Percentiles rank a stretch among this genome's conserved stretches.
These are phyloP conservation scores for Labeo catla DNA, from an alignment of 2,113 vertebrate species.

Conservation along the genomic window DNA sequence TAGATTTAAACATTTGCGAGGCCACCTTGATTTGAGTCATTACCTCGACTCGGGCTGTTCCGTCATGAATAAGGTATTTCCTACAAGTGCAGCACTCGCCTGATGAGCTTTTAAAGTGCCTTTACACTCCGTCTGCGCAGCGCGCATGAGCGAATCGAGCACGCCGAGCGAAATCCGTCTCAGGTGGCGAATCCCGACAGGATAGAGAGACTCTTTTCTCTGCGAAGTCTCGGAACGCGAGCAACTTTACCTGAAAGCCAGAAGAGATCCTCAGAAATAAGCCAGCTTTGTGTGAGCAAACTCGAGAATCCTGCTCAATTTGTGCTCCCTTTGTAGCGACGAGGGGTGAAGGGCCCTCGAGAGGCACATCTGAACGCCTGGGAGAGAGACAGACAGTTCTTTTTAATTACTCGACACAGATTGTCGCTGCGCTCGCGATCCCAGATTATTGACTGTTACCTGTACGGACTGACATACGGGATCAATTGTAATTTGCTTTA, in stretches of 20 bases:
- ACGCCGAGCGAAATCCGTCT: constrained; percentile 87
- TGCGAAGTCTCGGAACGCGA: constrained; percentile 58
- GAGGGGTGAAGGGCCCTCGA: constrained; percentile 39
- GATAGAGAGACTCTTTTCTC: constrained; percentile 64
- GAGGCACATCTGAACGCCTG: background rate
- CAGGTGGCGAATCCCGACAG: constrained; percentile 92
- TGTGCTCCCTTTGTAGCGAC: constrained; percentile 56
- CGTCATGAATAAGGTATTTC: constrained; percentile 99
- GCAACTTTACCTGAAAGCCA: constrained; percentile 69
- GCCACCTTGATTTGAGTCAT: constrained; percentile 99
- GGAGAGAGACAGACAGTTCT: constrained; percentile 23
- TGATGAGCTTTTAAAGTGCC: constrained; percentile 99
- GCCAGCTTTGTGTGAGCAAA: constrained; percentile 72
- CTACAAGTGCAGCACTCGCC: constrained; percentile 93
- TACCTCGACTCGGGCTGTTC: constrained; percentile 93
- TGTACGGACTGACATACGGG: constrained; percentile 52
- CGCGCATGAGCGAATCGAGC: constrained; percentile 92
- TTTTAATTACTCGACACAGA: constrained; percentile 60
- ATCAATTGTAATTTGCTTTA: constrained; percentile 65
- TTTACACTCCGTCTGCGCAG: constrained; percentile 92
- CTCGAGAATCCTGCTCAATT: constrained; percentile 58
- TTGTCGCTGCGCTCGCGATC: constrained; percentile 52
- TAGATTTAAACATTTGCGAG: constrained; percentile 99
- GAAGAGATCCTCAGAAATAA: constrained; percentile 67
- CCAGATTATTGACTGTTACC: constrained; percentile 58